Evolutionary conservation across 2,797 vertebrate genomes (phyloP).

Genomic region (Xerus rutilus): DNA sequence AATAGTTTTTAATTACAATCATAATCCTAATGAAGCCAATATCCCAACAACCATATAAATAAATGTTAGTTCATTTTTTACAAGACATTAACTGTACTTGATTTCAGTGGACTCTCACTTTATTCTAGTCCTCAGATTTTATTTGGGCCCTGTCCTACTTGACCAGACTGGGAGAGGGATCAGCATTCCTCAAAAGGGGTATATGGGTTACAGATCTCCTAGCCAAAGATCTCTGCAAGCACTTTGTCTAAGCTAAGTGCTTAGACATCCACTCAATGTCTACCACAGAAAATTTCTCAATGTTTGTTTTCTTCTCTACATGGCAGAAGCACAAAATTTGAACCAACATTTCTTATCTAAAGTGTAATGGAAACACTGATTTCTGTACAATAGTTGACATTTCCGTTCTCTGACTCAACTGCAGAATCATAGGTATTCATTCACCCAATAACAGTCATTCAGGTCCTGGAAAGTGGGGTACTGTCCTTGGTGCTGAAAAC

Average conservation of each 20-base stretch:
- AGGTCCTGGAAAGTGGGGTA: rapidly evolving
- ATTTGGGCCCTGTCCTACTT: background rate
- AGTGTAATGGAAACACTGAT: background rate
- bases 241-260: background rate
- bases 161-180: no score
- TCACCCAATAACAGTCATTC: background rate
- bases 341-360: background rate
- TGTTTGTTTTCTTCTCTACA: background rate
- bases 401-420: background rate
- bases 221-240: background rate
- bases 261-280: background rate
- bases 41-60: background rate
- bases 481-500: slow-evolving; percentile 38
- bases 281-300: background rate
- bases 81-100: background rate
- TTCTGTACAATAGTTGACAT: background rate
- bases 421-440: background rate
- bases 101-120: background rate
- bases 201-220: background rate
- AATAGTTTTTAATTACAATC: background rate
- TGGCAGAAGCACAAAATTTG: background rate
- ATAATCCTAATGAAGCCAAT: background rate
- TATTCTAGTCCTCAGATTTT: background rate
- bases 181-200: background rate
- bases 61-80: background rate